These are phyloP conservation scores for Pandion haliaetus DNA, from an alignment of 2,113 vertebrate species.

Conservation along the genomic window DNA sequence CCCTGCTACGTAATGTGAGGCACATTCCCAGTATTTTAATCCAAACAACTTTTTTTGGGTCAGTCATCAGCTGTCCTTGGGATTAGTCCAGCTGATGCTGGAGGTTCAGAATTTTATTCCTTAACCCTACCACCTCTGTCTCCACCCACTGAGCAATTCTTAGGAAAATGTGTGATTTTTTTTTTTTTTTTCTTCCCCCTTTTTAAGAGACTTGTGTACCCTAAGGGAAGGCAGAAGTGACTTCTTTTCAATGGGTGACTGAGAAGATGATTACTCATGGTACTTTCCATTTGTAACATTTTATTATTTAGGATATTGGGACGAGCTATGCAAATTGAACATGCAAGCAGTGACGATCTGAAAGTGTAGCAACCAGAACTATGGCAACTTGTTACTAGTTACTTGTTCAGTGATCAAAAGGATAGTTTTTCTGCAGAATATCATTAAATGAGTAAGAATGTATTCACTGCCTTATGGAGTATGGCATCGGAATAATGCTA, in stretches of 20 bases:
- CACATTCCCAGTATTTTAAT: slow-evolving; percentile 7
- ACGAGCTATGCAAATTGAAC: background rate
- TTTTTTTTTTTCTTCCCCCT: no score
- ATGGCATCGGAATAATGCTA: slow-evolving; percentile 12
- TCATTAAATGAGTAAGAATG: slow-evolving; percentile 39
- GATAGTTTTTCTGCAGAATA: background rate
- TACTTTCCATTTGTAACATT: slow-evolving; percentile 38
- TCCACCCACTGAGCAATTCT: background rate
- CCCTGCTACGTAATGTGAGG: background rate
- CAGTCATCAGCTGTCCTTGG: background rate
- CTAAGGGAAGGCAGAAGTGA: background rate
- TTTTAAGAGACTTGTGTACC: background rate
- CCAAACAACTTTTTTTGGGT: background rate
- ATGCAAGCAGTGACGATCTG: background rate
- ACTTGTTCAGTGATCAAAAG: slow-evolving; percentile 28
- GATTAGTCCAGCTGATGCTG: background rate
- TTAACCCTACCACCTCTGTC: background rate
- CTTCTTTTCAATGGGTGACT: background rate
- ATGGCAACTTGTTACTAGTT: slow-evolving; percentile 2
- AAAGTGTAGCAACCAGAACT: background rate
- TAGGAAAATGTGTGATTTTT: background rate
- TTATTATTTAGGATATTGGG: slow-evolving; percentile 30
- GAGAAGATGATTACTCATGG: background rate
- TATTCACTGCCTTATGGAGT: slow-evolving; percentile 22
- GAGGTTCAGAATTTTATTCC: background rate